Base-by-base conservation (phyloP, 2,888 invertebrate species). In the Encarsia formosa region DNA sequence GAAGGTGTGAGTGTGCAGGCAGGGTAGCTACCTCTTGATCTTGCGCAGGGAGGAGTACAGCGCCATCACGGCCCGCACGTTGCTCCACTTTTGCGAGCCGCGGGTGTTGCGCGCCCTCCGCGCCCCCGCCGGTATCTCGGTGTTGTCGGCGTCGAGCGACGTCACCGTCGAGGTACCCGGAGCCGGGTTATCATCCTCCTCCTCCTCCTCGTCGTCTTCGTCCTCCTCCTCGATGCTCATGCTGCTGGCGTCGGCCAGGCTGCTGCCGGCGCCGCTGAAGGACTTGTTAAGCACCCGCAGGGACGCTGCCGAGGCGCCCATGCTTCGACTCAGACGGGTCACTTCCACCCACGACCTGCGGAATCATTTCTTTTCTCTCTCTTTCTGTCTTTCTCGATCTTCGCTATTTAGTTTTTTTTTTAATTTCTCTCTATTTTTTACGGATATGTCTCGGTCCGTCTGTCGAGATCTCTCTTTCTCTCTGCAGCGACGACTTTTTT, bases 31-130 rank as follows among this genome's bases (percentile, higher is more conserved):
- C 90, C 90, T 90, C 86, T 90, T 89, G 79, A 91, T 90, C 80
- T 88, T 88, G 79, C 90, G 83, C 74, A 91, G 84, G 67, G 89
- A 85, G 78, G 88, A 86, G 82, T 90, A 90, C 81, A 89, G 88
- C 71, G 89, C 87, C 88, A 90, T 87, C 73, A 89, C 90, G 68
- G 89, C 89, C 73, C 88, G 83, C 68, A 91, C 84, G 79, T 88
- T 89, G 77, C 86, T 85, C 90, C 90, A 91, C 75, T 87, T 88
- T 79, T 87, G 88, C 48, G 73, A 71, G 54, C 73, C 70, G 59
- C 71, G 65, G 51, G 71, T 68, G 54, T 63, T 69, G 62, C 68
- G 69, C 44, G 70, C 64, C 48, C 68, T 61, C 49, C 66, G 65
- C 26, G 65, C 63, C 20, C 62, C 59, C 68, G 65, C 63, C 63